Conservation (phyloP, 2,888 invertebrate species). For the Strigamia transsilvanica region DNA sequence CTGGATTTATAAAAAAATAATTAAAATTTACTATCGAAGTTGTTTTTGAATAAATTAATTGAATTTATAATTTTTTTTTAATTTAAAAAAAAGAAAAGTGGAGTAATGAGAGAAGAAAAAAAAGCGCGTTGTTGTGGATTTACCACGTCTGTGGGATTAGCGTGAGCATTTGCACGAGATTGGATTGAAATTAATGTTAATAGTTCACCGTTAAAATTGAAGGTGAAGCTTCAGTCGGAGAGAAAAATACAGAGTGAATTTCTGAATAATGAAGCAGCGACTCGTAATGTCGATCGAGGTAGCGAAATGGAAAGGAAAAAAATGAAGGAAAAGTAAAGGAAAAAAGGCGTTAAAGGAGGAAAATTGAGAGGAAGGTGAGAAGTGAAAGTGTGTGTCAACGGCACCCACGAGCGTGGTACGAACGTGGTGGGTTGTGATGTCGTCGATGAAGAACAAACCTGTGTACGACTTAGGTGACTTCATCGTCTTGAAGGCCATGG, state of each 20-base stretch:
- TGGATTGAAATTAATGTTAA: constrained; percentile 27
- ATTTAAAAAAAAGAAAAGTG: neutral
- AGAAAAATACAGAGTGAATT: neutral
- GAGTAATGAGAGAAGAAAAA: neutral
- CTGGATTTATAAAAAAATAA: too few species aligned
- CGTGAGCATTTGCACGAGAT: neutral
- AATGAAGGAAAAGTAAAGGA: neutral
- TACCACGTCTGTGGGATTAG: neutral
- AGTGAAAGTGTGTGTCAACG: constrained; percentile 6
- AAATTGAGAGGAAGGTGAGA: neutral
- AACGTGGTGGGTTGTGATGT: neutral
- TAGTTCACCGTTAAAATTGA: constrained; percentile 32
- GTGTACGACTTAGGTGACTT: constrained; percentile 19
- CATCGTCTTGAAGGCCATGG: constrained; percentile 27
- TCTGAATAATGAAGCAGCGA: too few species aligned
- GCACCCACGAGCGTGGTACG: constrained; percentile 11
- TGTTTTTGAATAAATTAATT: neutral
- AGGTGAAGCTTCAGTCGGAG: neutral
- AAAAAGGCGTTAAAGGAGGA: neutral
- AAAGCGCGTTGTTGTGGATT: neutral
- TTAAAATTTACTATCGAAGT: neutral
- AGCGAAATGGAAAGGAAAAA: too few species aligned
- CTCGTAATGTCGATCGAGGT: neutral
- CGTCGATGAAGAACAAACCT: constrained; percentile 9
- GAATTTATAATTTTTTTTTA: neutral